A percentile compares a stretch with the other conserved stretches of the same genome.
These are phyloP conservation scores for Formica aserva DNA, from an alignment of 2,888 invertebrate genomes.

Conservation along the genomic window DNA sequence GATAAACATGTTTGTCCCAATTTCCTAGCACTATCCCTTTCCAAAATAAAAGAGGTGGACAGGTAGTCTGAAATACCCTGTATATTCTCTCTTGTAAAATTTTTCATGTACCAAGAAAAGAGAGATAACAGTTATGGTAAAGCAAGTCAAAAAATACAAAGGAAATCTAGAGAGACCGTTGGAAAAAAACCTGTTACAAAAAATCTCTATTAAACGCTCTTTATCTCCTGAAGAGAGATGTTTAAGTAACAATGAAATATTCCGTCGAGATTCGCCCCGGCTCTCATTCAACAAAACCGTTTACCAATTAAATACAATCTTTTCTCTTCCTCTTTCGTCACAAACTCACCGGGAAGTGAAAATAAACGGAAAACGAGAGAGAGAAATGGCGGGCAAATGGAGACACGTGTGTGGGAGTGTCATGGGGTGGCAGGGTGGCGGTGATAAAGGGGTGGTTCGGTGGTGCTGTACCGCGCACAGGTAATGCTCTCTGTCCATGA, in stretches of 20 bases:
- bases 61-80: too few relatives aligned
- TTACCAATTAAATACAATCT: constrained; percentile 31
- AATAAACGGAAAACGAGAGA: constrained; percentile 25
- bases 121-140: not conserved
- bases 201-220: not conserved
- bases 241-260: not conserved
- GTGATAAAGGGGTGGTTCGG: not conserved
- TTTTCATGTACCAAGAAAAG: not conserved
- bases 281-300: constrained; percentile 8
- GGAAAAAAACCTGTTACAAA: not conserved
- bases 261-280: not conserved
- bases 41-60: too few relatives aligned
- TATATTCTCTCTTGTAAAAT: not conserved
- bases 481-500: constrained; percentile 6
- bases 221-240: not conserved
- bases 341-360: constrained; percentile 27
- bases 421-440: not conserved
- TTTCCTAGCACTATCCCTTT: too few relatives aligned
- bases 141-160: not conserved
- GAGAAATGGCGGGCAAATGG: constrained; percentile 17
- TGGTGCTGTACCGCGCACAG: constrained; percentile 28
- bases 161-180: not conserved
- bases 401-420: constrained; percentile 7
- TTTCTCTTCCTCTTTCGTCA: not conserved
- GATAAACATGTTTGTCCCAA: too few relatives aligned